Evolutionary conservation across 2,888 invertebrate species (phyloP).

Genomic region (Euproctis similis): DNA sequence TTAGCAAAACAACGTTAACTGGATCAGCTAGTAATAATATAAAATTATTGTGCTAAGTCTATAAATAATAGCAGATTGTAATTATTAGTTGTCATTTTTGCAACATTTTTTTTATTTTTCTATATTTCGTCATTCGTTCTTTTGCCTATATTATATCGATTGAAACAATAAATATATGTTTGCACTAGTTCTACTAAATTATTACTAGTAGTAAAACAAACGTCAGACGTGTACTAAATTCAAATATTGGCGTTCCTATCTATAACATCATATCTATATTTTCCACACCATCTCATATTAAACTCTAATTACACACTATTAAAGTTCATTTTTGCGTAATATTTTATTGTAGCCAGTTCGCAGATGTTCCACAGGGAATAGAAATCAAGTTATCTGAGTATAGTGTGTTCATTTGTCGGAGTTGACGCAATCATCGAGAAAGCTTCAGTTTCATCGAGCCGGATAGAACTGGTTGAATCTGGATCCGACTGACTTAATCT

Average conservation of each 20-base stretch:
- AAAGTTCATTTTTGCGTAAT: slow-evolving; percentile 7
- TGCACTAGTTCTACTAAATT: slow-evolving; percentile 14
- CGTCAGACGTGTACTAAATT: slow-evolving; percentile 19
- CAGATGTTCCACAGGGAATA: slow-evolving; percentile 10
- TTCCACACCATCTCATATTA: not conserved
- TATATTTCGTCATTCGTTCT: no score
- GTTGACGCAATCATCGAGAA: slow-evolving; percentile 14
- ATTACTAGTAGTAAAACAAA: slow-evolving; percentile 29
- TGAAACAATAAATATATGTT: not conserved
- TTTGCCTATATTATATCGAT: no score
- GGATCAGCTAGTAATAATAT: no score
- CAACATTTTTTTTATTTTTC: no score
- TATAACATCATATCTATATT: slow-evolving; percentile 8
- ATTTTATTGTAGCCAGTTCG: slow-evolving; percentile 3
- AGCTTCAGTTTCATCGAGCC: slow-evolving; percentile 12
- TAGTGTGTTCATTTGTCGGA: slow-evolving; percentile 19
- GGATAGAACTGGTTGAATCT: slow-evolving; percentile 4
- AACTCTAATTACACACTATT: not conserved
- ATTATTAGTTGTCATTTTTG: no score
- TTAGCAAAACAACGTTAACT: no score
- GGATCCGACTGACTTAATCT: slow-evolving; percentile 4
- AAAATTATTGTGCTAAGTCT: no score
- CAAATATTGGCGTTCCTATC: slow-evolving; percentile 28
- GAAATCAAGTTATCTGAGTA: slow-evolving; percentile 22
- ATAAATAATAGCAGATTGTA: no score